These are phyloP conservation scores for Netelia melanura DNA, from an alignment of 2,888 invertebrate genomes.

Conservation along the genomic window DNA sequence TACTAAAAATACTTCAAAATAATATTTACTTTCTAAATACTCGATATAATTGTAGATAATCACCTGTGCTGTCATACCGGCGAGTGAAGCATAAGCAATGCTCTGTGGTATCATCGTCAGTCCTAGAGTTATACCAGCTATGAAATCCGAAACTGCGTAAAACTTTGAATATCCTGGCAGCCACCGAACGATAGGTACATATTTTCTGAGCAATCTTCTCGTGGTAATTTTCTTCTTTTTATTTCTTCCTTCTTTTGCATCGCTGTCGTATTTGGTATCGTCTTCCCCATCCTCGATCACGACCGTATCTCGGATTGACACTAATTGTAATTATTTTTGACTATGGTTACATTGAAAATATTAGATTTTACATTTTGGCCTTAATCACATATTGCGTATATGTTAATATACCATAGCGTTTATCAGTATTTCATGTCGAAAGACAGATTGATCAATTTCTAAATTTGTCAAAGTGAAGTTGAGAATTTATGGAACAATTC, in stretches of 20 bases:
- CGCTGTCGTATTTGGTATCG: conserved; percentile 13
- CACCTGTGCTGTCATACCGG: conserved; percentile 93
- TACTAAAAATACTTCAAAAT: conserved; percentile 8
- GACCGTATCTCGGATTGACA: conserved; percentile 54
- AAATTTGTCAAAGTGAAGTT: no score
- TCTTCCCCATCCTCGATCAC: conserved; percentile 58
- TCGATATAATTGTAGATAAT: conserved; percentile 3
- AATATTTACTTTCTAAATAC: not conserved
- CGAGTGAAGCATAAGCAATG: conserved; percentile 95
- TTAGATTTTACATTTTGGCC: not conserved
- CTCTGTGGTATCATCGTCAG: conserved; percentile 97
- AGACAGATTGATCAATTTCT: no score
- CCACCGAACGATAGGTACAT: conserved; percentile 88
- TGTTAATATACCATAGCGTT: no score
- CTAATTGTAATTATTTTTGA: conserved; percentile 39
- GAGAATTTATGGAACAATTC: no score
- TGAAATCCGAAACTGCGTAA: conserved; percentile 91
- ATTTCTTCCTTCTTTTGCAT: conserved; percentile 4
- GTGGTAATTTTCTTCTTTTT: conserved; percentile 15
- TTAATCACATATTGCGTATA: not conserved
- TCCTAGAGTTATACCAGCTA: conserved; percentile 95
- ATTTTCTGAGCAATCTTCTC: conserved; percentile 72
- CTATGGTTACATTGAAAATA: conserved; percentile 10
- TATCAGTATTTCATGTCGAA: no score
- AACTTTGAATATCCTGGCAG: conserved; percentile 89